Conservation (phyloP, 1,140 invertebrate genomes). For the Lasaia peninsularis region DNA sequence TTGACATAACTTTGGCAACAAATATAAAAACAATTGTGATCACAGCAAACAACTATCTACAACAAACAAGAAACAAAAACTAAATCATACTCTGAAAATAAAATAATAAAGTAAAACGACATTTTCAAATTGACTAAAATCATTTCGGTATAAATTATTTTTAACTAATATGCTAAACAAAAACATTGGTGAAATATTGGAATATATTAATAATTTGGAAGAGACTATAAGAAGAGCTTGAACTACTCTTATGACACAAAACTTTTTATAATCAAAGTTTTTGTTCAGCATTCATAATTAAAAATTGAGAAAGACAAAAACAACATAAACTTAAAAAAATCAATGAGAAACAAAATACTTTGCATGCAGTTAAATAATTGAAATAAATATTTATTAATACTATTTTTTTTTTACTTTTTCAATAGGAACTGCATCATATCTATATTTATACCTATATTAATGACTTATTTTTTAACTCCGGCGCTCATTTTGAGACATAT, state of each 20-base stretch:
- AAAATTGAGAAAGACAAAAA: not conserved
- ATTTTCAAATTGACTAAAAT: not conserved
- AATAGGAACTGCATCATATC: slow-evolving; percentile 52
- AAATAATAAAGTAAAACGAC: too few species aligned
- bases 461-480: slow-evolving; percentile 22
- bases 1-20: slow-evolving; percentile 37
- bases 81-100: slow-evolving; percentile 24
- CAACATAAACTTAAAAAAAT: not conserved
- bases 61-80: slow-evolving; percentile 34
- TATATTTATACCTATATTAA: slow-evolving; percentile 1
- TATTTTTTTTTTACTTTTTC: slow-evolving; percentile 21
- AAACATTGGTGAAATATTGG: not conserved
- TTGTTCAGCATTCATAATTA: not conserved
- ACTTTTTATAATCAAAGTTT: not conserved
- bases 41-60: slow-evolving; percentile 38
- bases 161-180: not conserved
- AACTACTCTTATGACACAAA: too few species aligned
- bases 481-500: slow-evolving; percentile 30
- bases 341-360: slow-evolving; percentile 6
- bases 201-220: too few species aligned
- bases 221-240: too few species aligned
- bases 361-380: slow-evolving; percentile 22
- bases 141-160: not conserved
- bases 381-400: slow-evolving; percentile 32
- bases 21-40: slow-evolving; percentile 34